These are phyloP conservation scores for Muntiacus muntjak DNA, from an alignment of 2,113 vertebrate genomes.

Conservation along the genomic window DNA sequence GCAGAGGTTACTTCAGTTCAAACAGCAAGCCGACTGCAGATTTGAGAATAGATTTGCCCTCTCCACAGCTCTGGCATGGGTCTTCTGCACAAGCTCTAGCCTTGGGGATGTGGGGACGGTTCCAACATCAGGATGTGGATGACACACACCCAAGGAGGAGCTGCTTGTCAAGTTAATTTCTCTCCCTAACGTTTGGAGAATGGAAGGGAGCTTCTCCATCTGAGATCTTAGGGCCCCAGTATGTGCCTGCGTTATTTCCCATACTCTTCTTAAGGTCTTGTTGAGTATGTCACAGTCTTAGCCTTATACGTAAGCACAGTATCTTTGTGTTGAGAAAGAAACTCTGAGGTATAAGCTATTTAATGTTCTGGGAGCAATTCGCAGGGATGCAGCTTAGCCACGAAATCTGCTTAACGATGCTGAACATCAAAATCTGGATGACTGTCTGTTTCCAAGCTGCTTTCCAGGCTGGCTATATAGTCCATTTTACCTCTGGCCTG, in stretches of 20 bases:
- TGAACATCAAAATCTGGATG: constrained; percentile 31
- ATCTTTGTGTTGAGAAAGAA: neutral
- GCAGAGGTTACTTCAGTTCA: constrained; percentile 30
- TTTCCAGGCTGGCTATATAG: neutral
- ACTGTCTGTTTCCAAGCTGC: constrained; percentile 19
- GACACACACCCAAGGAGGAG: neutral
- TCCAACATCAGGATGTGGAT: neutral
- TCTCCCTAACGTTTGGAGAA: neutral
- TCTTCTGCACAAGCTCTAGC: neutral
- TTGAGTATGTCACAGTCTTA: neutral
- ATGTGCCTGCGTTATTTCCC: neutral
- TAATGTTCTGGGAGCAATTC: constrained; percentile 31
- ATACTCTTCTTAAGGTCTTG: neutral
- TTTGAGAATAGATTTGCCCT: neutral
- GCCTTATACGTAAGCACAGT: neutral
- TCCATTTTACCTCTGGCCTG: neutral
- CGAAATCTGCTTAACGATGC: constrained; percentile 31
- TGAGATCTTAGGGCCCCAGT: neutral
- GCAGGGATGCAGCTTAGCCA: neutral
- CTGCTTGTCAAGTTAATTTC: neutral
- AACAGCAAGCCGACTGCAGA: neutral
- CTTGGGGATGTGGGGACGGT: neutral
- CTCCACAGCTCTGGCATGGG: neutral
- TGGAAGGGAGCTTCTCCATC: neutral
- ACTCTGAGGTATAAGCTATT: neutral